Evolutionary conservation across 2,113 vertebrate species (phyloP).

Genomic region (Otocyon megalotis): DNA sequence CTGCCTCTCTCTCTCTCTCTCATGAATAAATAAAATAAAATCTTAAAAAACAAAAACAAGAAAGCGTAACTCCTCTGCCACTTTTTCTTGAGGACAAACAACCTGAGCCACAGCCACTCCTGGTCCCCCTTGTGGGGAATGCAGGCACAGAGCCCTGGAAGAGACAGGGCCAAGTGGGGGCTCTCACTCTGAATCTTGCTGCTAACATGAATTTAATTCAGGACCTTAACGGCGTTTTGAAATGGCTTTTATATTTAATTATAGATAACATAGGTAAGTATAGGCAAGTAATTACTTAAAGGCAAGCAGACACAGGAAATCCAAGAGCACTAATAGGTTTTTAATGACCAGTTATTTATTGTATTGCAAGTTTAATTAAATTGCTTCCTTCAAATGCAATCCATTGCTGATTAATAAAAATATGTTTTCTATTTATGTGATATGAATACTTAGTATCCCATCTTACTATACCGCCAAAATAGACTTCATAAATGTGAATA

Average conservation of each 20-base stretch:
- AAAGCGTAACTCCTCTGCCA: background rate
- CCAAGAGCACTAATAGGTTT: conserved; percentile 75
- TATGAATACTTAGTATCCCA: conserved; percentile 65
- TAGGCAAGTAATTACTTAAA: conserved; percentile 77
- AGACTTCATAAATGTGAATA: conserved; percentile 63
- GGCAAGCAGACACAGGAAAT: conserved; percentile 74
- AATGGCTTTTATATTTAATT: conserved; percentile 80
- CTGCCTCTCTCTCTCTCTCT: too few species aligned
- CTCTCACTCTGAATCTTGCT: background rate
- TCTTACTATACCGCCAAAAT: conserved; percentile 60
- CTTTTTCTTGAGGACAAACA: background rate
- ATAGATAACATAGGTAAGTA: conserved; percentile 78
- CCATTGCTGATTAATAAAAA: conserved; percentile 78
- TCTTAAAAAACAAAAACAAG: too few species aligned
- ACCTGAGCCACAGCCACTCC: background rate
- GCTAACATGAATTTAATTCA: conserved; percentile 60
- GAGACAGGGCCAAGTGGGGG: background rate
- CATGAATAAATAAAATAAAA: too few species aligned
- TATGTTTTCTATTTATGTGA: conserved; percentile 70
- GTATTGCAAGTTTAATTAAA: conserved; percentile 78
- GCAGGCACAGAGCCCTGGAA: background rate
- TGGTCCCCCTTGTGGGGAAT: background rate
- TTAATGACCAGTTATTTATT: conserved; percentile 77
- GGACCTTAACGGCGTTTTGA: conserved; percentile 62
- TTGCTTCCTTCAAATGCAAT: conserved; percentile 76